A percentile compares a stretch with the other conserved stretches of the same genome.
Conservation (phyloP, 1,140 invertebrate genomes). For the Pogonus chalceus region DNA sequence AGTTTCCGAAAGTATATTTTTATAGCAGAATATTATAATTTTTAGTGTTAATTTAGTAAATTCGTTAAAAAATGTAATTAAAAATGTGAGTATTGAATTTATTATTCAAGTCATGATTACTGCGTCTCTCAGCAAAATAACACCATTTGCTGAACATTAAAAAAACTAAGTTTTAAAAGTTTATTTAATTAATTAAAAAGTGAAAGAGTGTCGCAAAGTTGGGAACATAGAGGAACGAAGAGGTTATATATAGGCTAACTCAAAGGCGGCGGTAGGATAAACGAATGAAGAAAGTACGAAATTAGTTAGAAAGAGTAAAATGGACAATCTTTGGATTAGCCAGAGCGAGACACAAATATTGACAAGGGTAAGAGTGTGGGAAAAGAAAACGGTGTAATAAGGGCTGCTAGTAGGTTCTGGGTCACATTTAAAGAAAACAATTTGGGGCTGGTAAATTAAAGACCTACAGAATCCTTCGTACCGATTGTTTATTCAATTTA, state of each 20-base stretch:
- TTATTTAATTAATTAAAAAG: constrained; percentile 6
- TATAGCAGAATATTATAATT: too few relatives aligned
- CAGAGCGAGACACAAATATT: not conserved
- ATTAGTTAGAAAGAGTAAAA: not conserved
- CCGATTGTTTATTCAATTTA: constrained; percentile 6
- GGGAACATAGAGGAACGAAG: not conserved
- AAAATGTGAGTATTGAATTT: too few relatives aligned
- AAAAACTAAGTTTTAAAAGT: not conserved
- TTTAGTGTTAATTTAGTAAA: too few relatives aligned
- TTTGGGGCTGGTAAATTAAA: constrained; percentile 3
- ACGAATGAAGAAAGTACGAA: not conserved
- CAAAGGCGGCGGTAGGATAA: not conserved
- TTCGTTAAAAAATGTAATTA: too few relatives aligned
- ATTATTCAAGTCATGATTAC: too few relatives aligned
- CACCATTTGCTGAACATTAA: not conserved
- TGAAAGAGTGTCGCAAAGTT: constrained; percentile 1
- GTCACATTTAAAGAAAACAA: constrained; percentile 4
- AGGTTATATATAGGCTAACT: not conserved
- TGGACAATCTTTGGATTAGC: not conserved
- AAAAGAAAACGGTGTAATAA: not conserved
- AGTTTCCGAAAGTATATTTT: too few relatives aligned
- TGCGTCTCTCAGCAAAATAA: too few relatives aligned
- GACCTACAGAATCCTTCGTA: not conserved
- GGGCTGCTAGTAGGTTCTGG: too few relatives aligned
- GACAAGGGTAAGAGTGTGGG: not conserved